These are phyloP conservation scores for Psittacula echo DNA, from an alignment of 2,797 vertebrate genomes.

Conservation along the genomic window DNA sequence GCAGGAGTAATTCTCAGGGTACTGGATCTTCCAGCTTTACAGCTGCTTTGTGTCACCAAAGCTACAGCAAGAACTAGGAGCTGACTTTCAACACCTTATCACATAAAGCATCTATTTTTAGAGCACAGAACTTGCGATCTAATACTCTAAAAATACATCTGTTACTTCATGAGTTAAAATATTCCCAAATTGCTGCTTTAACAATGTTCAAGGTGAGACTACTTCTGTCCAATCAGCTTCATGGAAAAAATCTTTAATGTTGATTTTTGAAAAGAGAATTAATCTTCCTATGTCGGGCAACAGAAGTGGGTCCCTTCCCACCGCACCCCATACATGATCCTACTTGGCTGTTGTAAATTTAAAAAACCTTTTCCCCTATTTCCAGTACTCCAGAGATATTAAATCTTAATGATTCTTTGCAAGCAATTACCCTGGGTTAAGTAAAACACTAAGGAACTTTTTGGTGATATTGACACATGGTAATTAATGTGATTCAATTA, in stretches of 20 bases:
- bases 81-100: neutral
- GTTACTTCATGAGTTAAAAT: neutral
- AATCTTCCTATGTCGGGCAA: neutral
- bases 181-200: neutral
- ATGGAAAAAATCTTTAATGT: neutral
- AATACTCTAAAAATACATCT: neutral
- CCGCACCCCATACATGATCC: neutral
- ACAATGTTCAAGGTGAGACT: neutral
- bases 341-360: neutral
- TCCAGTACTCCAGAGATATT: conserved; percentile 68
- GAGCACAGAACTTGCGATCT: neutral
- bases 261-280: neutral
- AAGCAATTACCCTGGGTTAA: conserved; percentile 79
- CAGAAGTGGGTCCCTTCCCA: neutral
- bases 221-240: neutral
- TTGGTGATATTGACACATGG: conserved; percentile 42
- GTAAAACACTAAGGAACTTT: conserved; percentile 62
- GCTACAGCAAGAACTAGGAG: neutral
- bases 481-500: conserved; percentile 80
- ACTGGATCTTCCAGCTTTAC: conserved; percentile 32
- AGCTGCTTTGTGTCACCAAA: conserved; percentile 38
- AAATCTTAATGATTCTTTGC: conserved; percentile 76
- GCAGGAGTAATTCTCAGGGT: conserved; percentile 37
- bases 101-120: neutral
- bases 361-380: neutral